Evolutionary conservation across 2,888 invertebrate species (phyloP), one percentile per base, ranked within the genome.

Genomic region (Apodemia mormo): DNA sequence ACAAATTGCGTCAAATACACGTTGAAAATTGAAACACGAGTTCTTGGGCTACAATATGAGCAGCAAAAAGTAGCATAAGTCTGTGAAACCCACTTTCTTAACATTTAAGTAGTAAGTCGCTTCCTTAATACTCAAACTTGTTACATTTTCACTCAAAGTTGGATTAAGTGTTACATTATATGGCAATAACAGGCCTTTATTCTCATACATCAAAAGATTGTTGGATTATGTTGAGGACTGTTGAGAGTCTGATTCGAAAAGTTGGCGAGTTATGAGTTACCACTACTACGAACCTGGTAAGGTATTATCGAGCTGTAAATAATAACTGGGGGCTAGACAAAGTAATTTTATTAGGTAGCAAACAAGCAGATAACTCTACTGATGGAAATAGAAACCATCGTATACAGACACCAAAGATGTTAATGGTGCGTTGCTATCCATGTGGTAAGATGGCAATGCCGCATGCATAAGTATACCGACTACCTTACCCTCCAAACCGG

Each of bases 201-300:
- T 69, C 74, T 69, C 61, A 72, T 75, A 72, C 72, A 75, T 74
- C 70, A 74, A 65, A 69, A 75, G 70, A 73, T 74, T 73, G 71
- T 65, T 66, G 66, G 58, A 67, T 37, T 68, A 70, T 65, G 66
- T 66, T 58, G 70, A 56, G 73, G 71, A 67, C 68, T 72, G 71
- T 72, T 72, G 64, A 68, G 70, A 71, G 61, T 67, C 66, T 73
- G 71, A 75, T 75, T 71, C 68, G 71, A 75, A 73, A 75, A 75
- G 71, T 72, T 75, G 79, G 29, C 43, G 69, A 66, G 69, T 65
- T 69, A 56, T 69, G 56, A 40, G n/a, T 65, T 14, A 64, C 37
- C 61, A 64, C 61, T 64, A 64, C 37, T 37, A 64, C 8, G 61
- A 33, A 37, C 29, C n/a, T 33, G 37, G 10, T 14, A 61, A 33